A percentile compares a stretch with the other conserved stretches of the same genome.
Conservation (phyloP, 2,888 invertebrate species). For the Melitaea athalia region DNA sequence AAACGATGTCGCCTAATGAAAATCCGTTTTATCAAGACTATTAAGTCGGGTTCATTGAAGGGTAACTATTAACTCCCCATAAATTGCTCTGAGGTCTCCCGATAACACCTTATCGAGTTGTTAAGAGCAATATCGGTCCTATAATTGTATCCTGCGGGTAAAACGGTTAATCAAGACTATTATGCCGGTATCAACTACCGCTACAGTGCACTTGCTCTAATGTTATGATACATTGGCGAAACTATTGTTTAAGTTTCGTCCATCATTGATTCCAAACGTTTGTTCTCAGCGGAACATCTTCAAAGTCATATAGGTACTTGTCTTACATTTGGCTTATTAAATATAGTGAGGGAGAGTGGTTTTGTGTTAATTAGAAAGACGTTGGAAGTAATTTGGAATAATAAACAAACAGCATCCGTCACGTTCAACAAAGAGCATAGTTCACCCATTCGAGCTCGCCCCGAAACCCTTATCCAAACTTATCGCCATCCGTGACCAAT, state of each 20-base stretch:
- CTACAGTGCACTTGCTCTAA: conserved; percentile 40
- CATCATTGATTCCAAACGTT: conserved; percentile 4
- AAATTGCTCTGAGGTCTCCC: conserved; percentile 66
- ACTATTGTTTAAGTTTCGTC: conserved; percentile 31
- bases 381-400: background rate
- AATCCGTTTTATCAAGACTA: conserved; percentile 41
- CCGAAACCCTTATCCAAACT: conserved; percentile 62
- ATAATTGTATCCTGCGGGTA: conserved; percentile 67
- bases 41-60: conserved; percentile 55
- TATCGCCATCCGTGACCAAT: conserved; percentile 72
- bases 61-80: conserved; percentile 73
- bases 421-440: conserved; percentile 42
- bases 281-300: background rate
- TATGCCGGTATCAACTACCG: conserved; percentile 45
- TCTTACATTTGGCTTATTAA: background rate
- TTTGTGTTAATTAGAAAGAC: background rate
- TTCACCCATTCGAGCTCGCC: conserved; percentile 38
- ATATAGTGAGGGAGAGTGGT: background rate
- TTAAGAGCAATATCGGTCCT: conserved; percentile 71
- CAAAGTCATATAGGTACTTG: background rate
- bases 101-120: conserved; percentile 77
- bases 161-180: conserved; percentile 65
- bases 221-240: conserved; percentile 38
- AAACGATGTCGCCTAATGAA: conserved; percentile 41
- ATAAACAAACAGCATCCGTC: conserved; percentile 32